phyloP scores from a whole-genome alignment of 2,113 vertebrate species.

The Myocastor coypus region DNA sequence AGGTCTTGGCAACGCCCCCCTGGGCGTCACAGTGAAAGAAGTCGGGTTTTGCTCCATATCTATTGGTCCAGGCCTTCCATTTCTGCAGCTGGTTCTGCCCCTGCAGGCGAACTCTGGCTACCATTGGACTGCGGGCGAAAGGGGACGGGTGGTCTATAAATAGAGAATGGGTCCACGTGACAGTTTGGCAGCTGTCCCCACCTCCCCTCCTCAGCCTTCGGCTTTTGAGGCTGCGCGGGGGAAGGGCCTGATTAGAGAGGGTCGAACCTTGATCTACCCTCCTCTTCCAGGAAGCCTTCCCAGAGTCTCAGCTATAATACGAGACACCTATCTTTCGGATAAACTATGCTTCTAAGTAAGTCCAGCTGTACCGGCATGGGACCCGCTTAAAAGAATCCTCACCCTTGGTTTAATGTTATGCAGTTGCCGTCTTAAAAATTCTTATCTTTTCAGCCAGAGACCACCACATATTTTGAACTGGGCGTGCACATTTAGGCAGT shows the following conservation, averaged over 20 bases:
- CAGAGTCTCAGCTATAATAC: slow-evolving; percentile 17
- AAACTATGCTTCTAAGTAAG: neutral
- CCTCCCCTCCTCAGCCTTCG: neutral
- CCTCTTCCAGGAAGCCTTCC: slow-evolving; percentile 72
- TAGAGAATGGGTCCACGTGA: slow-evolving; percentile 70
- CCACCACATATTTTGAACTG: neutral
- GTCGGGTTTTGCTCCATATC: slow-evolving; percentile 23
- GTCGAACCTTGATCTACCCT: neutral
- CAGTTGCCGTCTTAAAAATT: slow-evolving; percentile 29
- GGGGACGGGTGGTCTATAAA: slow-evolving; percentile 71
- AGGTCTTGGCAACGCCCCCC: slow-evolving; percentile 24
- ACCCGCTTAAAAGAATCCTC: neutral
- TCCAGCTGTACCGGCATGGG: neutral
- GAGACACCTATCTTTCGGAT: neutral
- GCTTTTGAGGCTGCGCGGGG: slow-evolving; percentile 32
- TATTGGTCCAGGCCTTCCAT: slow-evolving; percentile 51
- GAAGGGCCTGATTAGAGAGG: neutral
- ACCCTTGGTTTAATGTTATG: neutral
- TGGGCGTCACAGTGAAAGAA: slow-evolving; percentile 70
- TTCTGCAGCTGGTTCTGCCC: slow-evolving; percentile 45
- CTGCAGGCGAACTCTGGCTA: slow-evolving; percentile 45
- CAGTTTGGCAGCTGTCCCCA: slow-evolving; percentile 21
- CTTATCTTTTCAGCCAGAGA: neutral
- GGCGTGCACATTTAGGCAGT: neutral
- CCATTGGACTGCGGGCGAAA: slow-evolving; percentile 59